phyloP scores from a whole-genome alignment of 1,140 invertebrate genomes.

The Drosophila yakuba region DNA sequence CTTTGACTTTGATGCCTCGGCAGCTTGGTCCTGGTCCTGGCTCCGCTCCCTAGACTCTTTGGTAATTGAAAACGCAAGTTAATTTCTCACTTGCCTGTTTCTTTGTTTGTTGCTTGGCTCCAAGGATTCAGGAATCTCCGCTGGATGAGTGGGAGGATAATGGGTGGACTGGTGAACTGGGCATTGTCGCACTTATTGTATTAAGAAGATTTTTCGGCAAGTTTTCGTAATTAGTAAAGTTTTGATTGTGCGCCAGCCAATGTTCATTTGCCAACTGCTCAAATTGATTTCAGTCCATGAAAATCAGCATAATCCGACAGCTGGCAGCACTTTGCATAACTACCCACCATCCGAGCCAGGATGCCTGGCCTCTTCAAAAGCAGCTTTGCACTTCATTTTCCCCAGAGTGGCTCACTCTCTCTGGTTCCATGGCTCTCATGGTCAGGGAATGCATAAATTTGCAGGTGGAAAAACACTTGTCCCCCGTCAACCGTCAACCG shows the following conservation, averaged over 20 bases:
- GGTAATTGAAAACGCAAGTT: slow-evolving; percentile 83
- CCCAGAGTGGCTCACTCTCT: neutral
- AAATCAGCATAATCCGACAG: slow-evolving; percentile 73
- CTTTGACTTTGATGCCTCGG: slow-evolving; percentile 66
- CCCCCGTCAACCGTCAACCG: neutral
- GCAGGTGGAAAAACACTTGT: slow-evolving; percentile 10
- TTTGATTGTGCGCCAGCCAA: slow-evolving; percentile 69
- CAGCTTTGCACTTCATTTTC: slow-evolving; percentile 73
- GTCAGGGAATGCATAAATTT: slow-evolving; percentile 74
- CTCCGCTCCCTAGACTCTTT: slow-evolving; percentile 30
- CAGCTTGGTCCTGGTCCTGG: slow-evolving; percentile 31
- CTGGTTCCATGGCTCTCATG: slow-evolving; percentile 27
- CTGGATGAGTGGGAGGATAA: too few relatives aligned
- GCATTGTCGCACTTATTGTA: slow-evolving; percentile 73
- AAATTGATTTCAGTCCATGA: slow-evolving; percentile 70
- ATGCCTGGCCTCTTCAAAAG: slow-evolving; percentile 42
- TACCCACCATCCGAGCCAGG: slow-evolving; percentile 18
- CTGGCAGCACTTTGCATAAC: slow-evolving; percentile 74
- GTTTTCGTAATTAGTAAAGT: slow-evolving; percentile 82
- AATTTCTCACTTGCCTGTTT: slow-evolving; percentile 72
- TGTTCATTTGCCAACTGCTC: slow-evolving; percentile 58
- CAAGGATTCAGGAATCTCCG: slow-evolving; percentile 1
- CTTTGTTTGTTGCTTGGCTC: slow-evolving; percentile 29
- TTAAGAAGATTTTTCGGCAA: slow-evolving; percentile 81
- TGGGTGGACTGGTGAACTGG: neutral